Conservation (phyloP, 1,140 invertebrate species). For the Aphaenogaster floridana region DNA sequence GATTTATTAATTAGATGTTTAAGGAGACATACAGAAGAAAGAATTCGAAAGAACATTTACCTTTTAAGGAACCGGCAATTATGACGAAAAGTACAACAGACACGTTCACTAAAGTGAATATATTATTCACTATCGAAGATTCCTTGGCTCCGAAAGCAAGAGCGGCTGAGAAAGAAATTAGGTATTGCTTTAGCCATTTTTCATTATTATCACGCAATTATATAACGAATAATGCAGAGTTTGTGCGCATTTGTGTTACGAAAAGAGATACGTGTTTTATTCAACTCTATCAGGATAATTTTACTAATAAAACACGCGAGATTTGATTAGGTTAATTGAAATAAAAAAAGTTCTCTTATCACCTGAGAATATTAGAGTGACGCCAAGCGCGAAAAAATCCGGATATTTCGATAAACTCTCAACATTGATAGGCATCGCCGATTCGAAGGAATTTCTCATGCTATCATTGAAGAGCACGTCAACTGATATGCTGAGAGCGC, state of each 20-base stretch:
- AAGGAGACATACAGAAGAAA: not conserved
- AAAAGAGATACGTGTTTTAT: not conserved
- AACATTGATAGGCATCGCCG: slow-evolving; percentile 88
- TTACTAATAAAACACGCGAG: not conserved
- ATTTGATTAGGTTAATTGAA: not conserved
- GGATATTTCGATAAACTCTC: slow-evolving; percentile 89
- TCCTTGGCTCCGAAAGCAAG: slow-evolving; percentile 92
- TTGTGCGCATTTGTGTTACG: not conserved
- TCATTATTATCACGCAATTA: not conserved
- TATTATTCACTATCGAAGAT: slow-evolving; percentile 91
- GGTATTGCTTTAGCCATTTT: slow-evolving; percentile 7
- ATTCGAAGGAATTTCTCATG: slow-evolving; percentile 89
- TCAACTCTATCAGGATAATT: not conserved
- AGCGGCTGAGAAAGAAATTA: slow-evolving; percentile 80
- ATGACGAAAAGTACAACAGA: slow-evolving; percentile 91
- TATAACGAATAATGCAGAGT: not conserved
- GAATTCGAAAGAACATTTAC: slow-evolving; percentile 78
- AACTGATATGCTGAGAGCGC: slow-evolving; percentile 91
- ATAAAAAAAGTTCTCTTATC: slow-evolving; percentile 47
- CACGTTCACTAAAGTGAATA: slow-evolving; percentile 92
- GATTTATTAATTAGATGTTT: not conserved
- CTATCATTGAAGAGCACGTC: slow-evolving; percentile 89
- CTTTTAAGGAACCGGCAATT: slow-evolving; percentile 90
- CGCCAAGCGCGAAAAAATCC: slow-evolving; percentile 89
- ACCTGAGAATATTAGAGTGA: slow-evolving; percentile 89